A percentile compares a stretch with the other conserved stretches of the same genome.
These are phyloP conservation scores for Lipophrys pholis DNA, from an alignment of 2,113 vertebrate genomes.

Conservation along the genomic window DNA sequence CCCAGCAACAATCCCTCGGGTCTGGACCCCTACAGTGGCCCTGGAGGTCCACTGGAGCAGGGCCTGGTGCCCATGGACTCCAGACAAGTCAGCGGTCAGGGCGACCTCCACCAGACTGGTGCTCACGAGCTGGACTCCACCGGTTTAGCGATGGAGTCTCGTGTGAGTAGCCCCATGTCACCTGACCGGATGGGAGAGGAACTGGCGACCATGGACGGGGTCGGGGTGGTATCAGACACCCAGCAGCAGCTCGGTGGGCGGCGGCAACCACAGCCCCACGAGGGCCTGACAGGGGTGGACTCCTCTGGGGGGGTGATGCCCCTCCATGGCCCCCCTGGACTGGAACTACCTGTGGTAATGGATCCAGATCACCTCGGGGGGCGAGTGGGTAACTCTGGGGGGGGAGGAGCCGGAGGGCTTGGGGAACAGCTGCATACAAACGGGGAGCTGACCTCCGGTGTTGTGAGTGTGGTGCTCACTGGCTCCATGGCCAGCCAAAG, in stretches of 20 bases:
- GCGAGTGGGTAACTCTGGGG: constrained; percentile 82
- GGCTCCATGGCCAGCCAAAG: constrained; percentile 87
- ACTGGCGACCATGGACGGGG: constrained; percentile 88
- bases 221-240: constrained; percentile 86
- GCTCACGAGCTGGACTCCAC: constrained; percentile 90
- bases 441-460: constrained; percentile 88
- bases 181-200: constrained; percentile 93
- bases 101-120: constrained; percentile 88
- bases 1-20: constrained; percentile 88
- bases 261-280: constrained; percentile 85
- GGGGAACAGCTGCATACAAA: constrained; percentile 90
- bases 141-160: constrained; percentile 91
- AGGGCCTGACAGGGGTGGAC: constrained; percentile 86
- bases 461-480: constrained; percentile 94
- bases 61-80: constrained; percentile 94
- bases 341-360: constrained; percentile 96
- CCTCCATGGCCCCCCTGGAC: constrained; percentile 86
- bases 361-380: constrained; percentile 90
- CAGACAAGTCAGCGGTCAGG: constrained; percentile 88
- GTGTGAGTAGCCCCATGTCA: constrained; percentile 95
- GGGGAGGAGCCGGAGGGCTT: constrained; percentile 86
- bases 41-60: constrained; percentile 90
- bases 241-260: constrained; percentile 85
- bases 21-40: constrained; percentile 91
- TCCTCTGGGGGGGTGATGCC: constrained; percentile 90